Conservation (phyloP, 2,888 invertebrate species). For the Colletes collaris region DNA sequence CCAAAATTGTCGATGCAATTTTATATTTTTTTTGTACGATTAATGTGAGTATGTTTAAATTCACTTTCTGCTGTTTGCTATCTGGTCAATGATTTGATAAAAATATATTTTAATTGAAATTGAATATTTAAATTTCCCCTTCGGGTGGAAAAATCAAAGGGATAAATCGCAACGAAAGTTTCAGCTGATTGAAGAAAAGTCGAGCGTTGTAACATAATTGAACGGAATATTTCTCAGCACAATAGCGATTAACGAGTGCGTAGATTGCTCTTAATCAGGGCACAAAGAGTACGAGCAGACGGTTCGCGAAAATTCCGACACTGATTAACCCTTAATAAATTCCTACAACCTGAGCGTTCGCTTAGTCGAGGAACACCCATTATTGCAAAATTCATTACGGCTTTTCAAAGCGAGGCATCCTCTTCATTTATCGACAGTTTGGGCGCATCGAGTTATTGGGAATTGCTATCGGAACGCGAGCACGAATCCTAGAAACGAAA, state of each 20-base stretch:
- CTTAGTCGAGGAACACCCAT: neutral
- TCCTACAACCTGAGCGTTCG: neutral
- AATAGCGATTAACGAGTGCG: neutral
- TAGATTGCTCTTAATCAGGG: neutral
- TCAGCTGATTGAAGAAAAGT: no score
- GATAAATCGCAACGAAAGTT: no score
- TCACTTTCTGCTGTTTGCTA: no score
- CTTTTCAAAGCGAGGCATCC: conserved; percentile 9
- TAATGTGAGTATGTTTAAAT: no score
- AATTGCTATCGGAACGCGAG: neutral
- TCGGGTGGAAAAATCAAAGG: no score
- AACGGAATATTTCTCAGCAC: neutral
- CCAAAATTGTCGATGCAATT: no score
- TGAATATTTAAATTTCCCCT: neutral
- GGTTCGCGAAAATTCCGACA: neutral
- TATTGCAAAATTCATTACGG: conserved; percentile 47
- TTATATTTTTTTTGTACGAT: neutral
- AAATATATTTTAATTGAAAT: conserved; percentile 5
- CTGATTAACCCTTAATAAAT: conserved; percentile 8
- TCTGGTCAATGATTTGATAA: no score
- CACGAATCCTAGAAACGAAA: neutral
- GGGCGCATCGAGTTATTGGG: neutral
- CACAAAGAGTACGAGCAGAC: neutral
- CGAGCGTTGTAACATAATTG: no score
- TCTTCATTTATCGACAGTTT: neutral